phyloP scores from a whole-genome alignment of 2,797 vertebrate genomes.

The Sebastes jordani region DNA sequence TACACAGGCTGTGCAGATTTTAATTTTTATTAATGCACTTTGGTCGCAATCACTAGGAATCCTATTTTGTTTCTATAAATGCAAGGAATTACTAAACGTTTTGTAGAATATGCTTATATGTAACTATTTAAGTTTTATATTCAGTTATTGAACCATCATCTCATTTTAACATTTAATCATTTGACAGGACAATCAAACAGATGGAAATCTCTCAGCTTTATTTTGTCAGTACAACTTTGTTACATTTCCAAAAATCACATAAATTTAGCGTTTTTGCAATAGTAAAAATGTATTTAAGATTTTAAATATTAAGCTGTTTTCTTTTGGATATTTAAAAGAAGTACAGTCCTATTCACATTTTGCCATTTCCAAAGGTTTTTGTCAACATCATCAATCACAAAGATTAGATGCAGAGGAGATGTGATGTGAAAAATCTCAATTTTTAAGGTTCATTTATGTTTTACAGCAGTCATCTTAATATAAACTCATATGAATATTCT shows the following conservation, averaged over 20 bases:
- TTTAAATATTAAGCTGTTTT: not conserved
- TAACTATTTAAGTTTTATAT: too few species aligned
- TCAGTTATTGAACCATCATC: too few species aligned
- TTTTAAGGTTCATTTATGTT: not conserved
- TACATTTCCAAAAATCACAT: not conserved
- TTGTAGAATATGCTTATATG: too few species aligned
- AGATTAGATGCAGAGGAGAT: not conserved
- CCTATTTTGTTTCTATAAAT: too few species aligned
- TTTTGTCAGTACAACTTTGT: too few species aligned
- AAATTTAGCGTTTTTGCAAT: not conserved
- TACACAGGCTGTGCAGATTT: too few species aligned
- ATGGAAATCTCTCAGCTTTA: too few species aligned
- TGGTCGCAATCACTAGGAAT: too few species aligned
- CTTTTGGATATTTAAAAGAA: not conserved
- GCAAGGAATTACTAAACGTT: too few species aligned
- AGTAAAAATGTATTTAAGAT: not conserved
- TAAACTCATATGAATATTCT: slow-evolving; percentile 7
- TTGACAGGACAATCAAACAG: not conserved
- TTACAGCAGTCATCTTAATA: not conserved
- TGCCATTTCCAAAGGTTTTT: not conserved
- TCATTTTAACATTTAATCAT: too few species aligned
- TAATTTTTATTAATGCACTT: too few species aligned
- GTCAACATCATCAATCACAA: not conserved
- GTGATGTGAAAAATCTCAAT: not conserved
- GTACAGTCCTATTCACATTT: not conserved